These are phyloP conservation scores for Heliothis subflexa DNA, from an alignment of 1,140 invertebrate genomes.

Conservation along the genomic window DNA sequence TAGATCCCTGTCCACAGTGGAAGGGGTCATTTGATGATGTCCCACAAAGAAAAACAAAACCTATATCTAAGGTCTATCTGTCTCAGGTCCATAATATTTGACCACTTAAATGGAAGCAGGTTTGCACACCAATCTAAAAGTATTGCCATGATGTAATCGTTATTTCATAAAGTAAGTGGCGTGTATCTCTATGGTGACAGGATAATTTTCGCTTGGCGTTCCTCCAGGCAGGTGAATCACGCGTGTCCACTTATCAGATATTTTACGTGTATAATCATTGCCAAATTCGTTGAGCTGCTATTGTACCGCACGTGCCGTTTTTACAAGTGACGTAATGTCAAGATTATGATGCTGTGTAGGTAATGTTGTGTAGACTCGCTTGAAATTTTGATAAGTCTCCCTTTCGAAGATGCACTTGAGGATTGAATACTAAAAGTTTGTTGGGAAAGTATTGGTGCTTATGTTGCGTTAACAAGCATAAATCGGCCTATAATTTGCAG, in stretches of 20 bases:
- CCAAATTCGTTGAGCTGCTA: slow-evolving; percentile 40
- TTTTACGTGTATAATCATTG: slow-evolving; percentile 40
- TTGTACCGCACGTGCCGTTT: slow-evolving; percentile 11
- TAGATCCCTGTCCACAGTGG: too few relatives aligned
- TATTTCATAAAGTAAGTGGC: slow-evolving; percentile 2
- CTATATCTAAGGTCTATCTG: too few relatives aligned
- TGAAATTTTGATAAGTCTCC: too few relatives aligned
- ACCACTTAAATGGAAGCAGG: too few relatives aligned
- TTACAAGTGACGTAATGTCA: slow-evolving; percentile 19
- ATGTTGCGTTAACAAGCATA: too few relatives aligned
- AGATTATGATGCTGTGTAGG: not conserved
- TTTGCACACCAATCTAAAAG: not conserved
- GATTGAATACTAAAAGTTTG: too few relatives aligned
- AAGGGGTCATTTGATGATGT: too few relatives aligned
- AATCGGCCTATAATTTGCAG: too few relatives aligned
- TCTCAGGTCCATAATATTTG: too few relatives aligned
- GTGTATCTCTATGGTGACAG: slow-evolving; percentile 11
- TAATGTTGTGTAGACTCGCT: not conserved
- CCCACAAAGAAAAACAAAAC: too few relatives aligned
- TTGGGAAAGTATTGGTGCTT: too few relatives aligned
- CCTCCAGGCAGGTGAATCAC: slow-evolving; percentile 27
- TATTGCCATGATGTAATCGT: not conserved
- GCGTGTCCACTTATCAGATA: slow-evolving; percentile 39
- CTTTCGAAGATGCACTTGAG: too few relatives aligned
- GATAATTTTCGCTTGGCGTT: slow-evolving; percentile 17